These are phyloP conservation scores for Perca fluviatilis DNA, from an alignment of 2,113 vertebrate species.

Conservation along the genomic window DNA sequence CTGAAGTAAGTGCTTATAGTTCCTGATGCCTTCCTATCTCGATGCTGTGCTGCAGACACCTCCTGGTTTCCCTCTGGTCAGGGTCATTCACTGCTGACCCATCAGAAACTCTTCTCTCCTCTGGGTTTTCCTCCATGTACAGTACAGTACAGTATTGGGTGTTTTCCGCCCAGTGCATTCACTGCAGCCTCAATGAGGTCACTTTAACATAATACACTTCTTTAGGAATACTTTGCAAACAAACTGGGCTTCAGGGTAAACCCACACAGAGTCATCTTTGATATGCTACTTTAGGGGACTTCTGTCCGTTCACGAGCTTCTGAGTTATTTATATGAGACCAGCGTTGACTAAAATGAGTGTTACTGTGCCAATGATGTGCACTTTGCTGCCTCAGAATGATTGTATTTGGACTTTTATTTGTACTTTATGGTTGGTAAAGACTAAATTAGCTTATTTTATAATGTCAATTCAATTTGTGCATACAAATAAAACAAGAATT, in stretches of 20 bases:
- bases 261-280: slow-evolving; percentile 56
- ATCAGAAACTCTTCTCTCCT: slow-evolving; percentile 70
- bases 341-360: slow-evolving; percentile 72
- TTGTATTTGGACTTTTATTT: slow-evolving; percentile 75
- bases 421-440: slow-evolving; percentile 72
- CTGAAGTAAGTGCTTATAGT: slow-evolving; percentile 70
- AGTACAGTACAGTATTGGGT: slow-evolving; percentile 83
- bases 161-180: slow-evolving; percentile 78
- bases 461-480: slow-evolving; percentile 72
- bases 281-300: slow-evolving; percentile 60
- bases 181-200: slow-evolving; percentile 87
- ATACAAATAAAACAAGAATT: slow-evolving; percentile 63
- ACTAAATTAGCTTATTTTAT: slow-evolving; percentile 74
- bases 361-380: slow-evolving; percentile 81
- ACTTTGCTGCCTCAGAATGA: slow-evolving; percentile 77
- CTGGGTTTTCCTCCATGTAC: slow-evolving; percentile 71
- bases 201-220: slow-evolving; percentile 74
- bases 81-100: slow-evolving; percentile 26
- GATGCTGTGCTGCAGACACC: slow-evolving; percentile 64
- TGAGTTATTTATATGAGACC: slow-evolving; percentile 83
- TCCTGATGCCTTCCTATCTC: slow-evolving; percentile 71
- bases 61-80: slow-evolving; percentile 61
- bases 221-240: slow-evolving; percentile 70
- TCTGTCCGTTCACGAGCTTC: slow-evolving; percentile 62
- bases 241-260: slow-evolving; percentile 71